These are phyloP conservation scores for Papilio dardanus DNA, from an alignment of 1,140 invertebrate genomes.

Conservation along the genomic window DNA sequence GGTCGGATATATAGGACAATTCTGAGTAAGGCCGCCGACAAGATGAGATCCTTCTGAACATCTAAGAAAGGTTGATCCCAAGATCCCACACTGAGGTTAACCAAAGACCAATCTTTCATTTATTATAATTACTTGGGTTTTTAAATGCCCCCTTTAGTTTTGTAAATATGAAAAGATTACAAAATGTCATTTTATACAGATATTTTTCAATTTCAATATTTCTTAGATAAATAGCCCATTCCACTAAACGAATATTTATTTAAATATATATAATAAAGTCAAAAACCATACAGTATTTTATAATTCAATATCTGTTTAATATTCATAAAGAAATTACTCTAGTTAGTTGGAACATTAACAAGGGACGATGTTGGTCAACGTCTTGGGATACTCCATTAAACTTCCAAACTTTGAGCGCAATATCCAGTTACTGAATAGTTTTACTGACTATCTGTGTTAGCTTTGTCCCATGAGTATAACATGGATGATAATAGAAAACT, in stretches of 20 bases:
- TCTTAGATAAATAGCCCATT: too few species aligned
- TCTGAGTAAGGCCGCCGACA: neutral
- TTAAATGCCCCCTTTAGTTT: too few species aligned
- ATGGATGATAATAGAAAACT: neutral
- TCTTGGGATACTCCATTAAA: constrained; percentile 33
- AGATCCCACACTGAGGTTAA: neutral
- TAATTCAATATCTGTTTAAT: constrained; percentile 31
- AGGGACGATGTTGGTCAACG: constrained; percentile 34
- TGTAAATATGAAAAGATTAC: too few species aligned
- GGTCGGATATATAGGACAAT: neutral
- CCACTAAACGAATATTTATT: neutral
- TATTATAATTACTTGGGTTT: neutral
- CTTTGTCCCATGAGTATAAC: neutral
- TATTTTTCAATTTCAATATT: too few species aligned
- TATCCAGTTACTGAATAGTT: constrained; percentile 31
- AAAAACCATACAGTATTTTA: neutral
- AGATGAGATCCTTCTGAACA: neutral
- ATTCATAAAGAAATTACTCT: constrained; percentile 34
- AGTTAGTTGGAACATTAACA: constrained; percentile 32
- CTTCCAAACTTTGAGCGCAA: constrained; percentile 29
- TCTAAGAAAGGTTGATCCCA: neutral
- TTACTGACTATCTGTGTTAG: constrained; percentile 4
- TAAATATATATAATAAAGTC: neutral
- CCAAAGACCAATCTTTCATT: neutral
- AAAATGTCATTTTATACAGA: neutral